Conservation (phyloP, 2,113 vertebrate genomes). For the Micronycteris hirsuta region DNA sequence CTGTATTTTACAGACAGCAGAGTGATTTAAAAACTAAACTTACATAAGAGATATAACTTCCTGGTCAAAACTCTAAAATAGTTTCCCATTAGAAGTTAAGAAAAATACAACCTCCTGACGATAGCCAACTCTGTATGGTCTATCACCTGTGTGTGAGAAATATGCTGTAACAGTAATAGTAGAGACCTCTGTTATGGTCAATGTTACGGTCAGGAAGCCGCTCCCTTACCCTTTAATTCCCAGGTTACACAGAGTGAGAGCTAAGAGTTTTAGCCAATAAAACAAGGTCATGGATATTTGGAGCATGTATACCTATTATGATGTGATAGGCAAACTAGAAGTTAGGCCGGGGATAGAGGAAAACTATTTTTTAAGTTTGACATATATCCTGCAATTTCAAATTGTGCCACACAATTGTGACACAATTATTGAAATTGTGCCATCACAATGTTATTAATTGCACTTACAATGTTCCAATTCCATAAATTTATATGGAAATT, state of each 20-base stretch:
- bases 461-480: background rate
- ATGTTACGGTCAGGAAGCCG: background rate
- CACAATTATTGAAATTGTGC: background rate
- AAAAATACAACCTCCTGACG: background rate
- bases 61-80: background rate
- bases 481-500: background rate
- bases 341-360: background rate
- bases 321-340: background rate
- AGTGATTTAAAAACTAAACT: background rate
- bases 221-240: background rate
- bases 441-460: background rate
- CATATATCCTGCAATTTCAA: background rate
- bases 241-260: background rate
- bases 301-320: too few species aligned
- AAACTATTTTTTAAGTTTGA: background rate
- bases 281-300: background rate
- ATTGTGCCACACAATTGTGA: too few species aligned
- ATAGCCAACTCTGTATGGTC: too few species aligned
- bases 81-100: background rate
- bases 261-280: background rate
- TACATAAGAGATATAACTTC: background rate
- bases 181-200: background rate
- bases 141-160: background rate
- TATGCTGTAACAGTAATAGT: accelerated
- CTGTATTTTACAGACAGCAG: background rate